Conservation (phyloP, 2,797 vertebrate species). For the Brotogeris chrysoptera region DNA sequence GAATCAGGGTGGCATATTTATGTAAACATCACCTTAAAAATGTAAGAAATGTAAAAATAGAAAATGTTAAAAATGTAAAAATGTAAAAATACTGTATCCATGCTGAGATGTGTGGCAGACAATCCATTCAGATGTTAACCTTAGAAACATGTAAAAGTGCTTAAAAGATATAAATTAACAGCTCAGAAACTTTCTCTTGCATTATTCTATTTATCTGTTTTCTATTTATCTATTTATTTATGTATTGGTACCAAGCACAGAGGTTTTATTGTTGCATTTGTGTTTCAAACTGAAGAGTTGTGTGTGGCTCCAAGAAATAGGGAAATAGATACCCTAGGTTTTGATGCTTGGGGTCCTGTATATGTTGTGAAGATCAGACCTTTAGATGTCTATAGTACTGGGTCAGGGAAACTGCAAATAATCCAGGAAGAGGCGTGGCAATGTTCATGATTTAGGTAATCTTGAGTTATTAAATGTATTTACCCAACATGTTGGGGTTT, state of each 20-base stretch:
- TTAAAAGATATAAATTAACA: background rate
- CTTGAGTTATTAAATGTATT: background rate
- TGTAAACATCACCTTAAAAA: background rate
- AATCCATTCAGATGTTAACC: background rate
- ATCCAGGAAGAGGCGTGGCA: background rate
- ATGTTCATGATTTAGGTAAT: background rate
- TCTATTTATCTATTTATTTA: background rate
- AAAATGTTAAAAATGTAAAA: too few relatives aligned
- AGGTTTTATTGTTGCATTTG: background rate
- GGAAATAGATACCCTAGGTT: background rate
- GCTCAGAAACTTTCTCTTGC: background rate
- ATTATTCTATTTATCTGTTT: background rate
- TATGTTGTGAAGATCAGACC: background rate
- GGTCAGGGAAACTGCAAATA: background rate
- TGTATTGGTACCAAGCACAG: background rate
- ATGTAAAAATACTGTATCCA: background rate
- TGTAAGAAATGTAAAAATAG: too few relatives aligned
- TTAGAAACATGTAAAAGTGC: background rate
- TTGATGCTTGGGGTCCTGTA: background rate
- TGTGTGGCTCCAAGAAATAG: background rate
- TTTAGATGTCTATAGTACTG: background rate
- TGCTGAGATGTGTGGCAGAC: background rate
- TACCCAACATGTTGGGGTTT: background rate
- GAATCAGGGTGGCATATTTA: background rate
- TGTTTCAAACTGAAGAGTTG: background rate